These are phyloP conservation scores for Heterotilapia buettikoferi DNA, from an alignment of 2,113 vertebrate species.

Conservation along the genomic window DNA sequence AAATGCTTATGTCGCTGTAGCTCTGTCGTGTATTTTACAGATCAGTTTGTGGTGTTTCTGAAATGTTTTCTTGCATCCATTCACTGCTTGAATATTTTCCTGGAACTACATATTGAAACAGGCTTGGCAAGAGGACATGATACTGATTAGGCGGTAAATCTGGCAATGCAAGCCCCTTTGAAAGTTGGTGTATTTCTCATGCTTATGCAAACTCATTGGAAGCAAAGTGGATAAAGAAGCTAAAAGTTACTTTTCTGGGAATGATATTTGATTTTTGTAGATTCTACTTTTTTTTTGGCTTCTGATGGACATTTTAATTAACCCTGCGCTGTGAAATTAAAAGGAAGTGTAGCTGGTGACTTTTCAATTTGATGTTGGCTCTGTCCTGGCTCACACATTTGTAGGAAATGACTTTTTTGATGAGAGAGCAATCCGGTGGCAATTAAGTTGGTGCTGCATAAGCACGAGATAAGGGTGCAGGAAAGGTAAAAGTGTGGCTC, in stretches of 20 bases:
- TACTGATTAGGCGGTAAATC: background rate
- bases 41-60: background rate
- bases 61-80: background rate
- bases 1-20: background rate
- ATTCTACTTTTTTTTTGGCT: background rate
- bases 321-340: background rate
- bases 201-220: background rate
- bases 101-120: background rate
- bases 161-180: conserved; percentile 3
- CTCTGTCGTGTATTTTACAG: background rate
- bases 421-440: background rate
- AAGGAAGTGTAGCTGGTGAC: background rate
- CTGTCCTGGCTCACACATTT: background rate
- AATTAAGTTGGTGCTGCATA: conserved; percentile 1
- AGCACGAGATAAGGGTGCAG: background rate
- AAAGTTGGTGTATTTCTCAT: background rate
- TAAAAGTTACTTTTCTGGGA: background rate
- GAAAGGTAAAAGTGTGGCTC: background rate
- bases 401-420: background rate
- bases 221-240: background rate
- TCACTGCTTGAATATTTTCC: background rate
- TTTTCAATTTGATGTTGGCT: background rate
- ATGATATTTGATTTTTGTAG: background rate
- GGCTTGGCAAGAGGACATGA: background rate
- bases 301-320: background rate